phyloP scores from a whole-genome alignment of 2,888 invertebrate genomes.

The Aleiodes alternator region DNA sequence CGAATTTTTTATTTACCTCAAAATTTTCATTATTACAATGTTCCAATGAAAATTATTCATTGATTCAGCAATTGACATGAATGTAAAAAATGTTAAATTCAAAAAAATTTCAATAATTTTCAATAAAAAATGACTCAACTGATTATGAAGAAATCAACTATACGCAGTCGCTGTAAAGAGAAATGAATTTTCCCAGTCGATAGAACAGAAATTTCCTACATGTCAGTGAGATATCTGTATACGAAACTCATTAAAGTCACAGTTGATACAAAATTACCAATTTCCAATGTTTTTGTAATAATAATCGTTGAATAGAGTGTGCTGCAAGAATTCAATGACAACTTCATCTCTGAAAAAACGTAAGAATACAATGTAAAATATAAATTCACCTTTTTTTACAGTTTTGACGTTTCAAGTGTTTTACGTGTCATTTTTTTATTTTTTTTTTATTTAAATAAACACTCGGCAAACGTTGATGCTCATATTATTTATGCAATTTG shows the following conservation, averaged over 20 bases:
- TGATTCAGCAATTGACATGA: not conserved
- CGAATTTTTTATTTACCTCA: not conserved
- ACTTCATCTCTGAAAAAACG: not conserved
- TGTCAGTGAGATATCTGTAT: conserved; percentile 20
- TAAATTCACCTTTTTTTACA: not conserved
- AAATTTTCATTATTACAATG: not conserved
- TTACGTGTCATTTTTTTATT: conserved; percentile 9
- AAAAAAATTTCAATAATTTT: not conserved
- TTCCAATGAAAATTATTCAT: not conserved
- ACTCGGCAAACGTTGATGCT: conserved; percentile 1
- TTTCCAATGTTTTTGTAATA: conserved; percentile 12
- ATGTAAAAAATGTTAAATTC: not conserved
- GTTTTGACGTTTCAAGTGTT: conserved; percentile 6
- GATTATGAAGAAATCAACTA: not conserved
- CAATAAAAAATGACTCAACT: not conserved
- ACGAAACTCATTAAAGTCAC: not conserved
- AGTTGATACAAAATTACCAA: not conserved
- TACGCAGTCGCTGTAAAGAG: conserved; percentile 17
- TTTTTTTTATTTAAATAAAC: not conserved
- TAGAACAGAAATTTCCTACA: conserved; percentile 24
- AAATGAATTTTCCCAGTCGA: conserved; percentile 6
- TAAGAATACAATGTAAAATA: not conserved
- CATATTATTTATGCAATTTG: not conserved
- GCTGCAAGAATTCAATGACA: not conserved
- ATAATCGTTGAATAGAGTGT: not conserved